Evolutionary conservation across 37 sponge, comb jelly and placozoan genomes (phyloP), one percentile per base, ranked within the genome.

Genomic region (Ianthella basta): DNA sequence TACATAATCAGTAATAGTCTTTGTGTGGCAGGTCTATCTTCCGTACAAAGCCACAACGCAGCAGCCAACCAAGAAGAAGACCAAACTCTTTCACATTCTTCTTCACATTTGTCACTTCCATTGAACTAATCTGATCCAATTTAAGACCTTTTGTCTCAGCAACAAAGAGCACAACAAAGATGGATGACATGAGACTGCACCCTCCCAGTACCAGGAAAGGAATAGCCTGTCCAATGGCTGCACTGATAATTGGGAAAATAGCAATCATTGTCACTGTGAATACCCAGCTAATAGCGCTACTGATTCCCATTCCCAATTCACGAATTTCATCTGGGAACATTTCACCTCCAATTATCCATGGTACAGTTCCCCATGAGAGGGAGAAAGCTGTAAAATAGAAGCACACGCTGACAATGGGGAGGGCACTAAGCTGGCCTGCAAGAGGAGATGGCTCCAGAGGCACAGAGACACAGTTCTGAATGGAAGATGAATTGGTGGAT

Each of bases 141-240:
- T 61, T 73, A 20, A 40, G 24, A 5, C 89, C 93, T 61, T 88
- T 91, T 5, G 93, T 92, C 59, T 92, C 93, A 3, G 93, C 90
- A 0, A 90, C 15, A 50, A 92, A 81, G 29, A 90, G 24, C 0
- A 80, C 35, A 10, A 92, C 90, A 80, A 86, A 86, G 15, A 74
- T 21, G 20, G 81, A 39, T 37, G 72, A 61, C 61, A 87, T 8
- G 63, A 86, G 19, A 36, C n/a, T 54, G 16, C 82, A 37, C 16
- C n/a, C 75, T 24, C 50, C 63, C 29, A 87, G 87, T 10, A 83
- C 27, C 74, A 36, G 68, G 78, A 72, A 90, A 12, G 64, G 54
- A 15, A 83, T 75, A 33, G 86, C 53, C 19, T 72, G 59, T 13
- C 67, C 40, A 15, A 90, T 63, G 0, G 36, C 67, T 6, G 60